phyloP scores from a whole-genome alignment of 2,113 vertebrate genomes.

The Scophthalmus maximus region DNA sequence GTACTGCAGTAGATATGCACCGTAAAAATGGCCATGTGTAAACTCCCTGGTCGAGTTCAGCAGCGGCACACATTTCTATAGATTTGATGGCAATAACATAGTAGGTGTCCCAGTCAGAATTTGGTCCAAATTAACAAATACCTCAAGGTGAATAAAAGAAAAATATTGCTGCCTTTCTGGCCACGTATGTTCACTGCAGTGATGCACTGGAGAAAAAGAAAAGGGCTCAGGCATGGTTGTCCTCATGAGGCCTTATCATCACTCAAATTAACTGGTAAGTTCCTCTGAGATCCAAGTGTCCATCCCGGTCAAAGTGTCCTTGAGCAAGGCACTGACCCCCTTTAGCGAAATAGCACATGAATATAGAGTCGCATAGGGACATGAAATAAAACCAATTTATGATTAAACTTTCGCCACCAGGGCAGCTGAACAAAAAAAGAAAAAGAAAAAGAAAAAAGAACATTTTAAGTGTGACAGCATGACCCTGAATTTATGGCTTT shows the following conservation, averaged over 20 bases:
- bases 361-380: conserved; percentile 16
- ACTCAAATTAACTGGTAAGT: conserved; percentile 29
- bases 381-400: conserved; percentile 46
- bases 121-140: conserved; percentile 18
- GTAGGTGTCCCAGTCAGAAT: conserved; percentile 14
- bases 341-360: conserved; percentile 23
- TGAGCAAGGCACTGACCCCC: conserved; percentile 44
- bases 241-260: conserved; percentile 30
- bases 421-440: conserved; percentile 5
- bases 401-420: conserved; percentile 45
- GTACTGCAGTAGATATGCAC: conserved; percentile 17
- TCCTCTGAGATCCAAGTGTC: conserved; percentile 42
- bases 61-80: not conserved
- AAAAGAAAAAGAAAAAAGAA: conserved; percentile 6
- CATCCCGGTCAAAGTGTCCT: conserved; percentile 52
- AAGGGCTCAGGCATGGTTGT: conserved; percentile 13
- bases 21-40: conserved; percentile 34
- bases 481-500: conserved; percentile 49
- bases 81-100: no score
- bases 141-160: conserved; percentile 16
- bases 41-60: conserved; percentile 15
- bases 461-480: conserved; percentile 22
- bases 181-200: conserved; percentile 1
- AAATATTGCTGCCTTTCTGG: not conserved
- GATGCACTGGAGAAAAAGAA: not conserved